phyloP scores from a whole-genome alignment of 2,113 vertebrate genomes.

The Uria aalge region DNA sequence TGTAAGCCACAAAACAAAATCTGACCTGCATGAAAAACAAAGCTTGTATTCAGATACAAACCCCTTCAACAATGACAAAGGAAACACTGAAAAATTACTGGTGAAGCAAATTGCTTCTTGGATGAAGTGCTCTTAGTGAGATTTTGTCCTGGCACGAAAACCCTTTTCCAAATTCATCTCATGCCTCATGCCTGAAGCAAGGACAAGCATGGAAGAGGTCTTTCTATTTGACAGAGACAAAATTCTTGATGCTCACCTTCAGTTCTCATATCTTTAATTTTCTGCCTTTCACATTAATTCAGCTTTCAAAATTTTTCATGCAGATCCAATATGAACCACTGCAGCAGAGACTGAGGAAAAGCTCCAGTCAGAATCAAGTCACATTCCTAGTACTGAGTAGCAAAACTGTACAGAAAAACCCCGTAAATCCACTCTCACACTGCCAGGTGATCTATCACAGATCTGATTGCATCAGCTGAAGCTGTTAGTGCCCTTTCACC shows the following conservation, averaged over 20 bases:
- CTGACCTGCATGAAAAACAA: not conserved
- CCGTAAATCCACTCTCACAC: not conserved
- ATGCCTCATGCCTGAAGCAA: not conserved
- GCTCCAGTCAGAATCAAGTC: not conserved
- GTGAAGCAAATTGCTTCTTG: slow-evolving; percentile 29
- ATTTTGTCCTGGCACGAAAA: not conserved
- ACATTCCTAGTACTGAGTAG: not conserved
- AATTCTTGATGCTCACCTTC: slow-evolving; percentile 19
- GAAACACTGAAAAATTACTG: slow-evolving; percentile 4
- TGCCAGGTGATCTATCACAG: not conserved
- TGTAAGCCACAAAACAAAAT: not conserved
- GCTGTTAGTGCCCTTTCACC: not conserved
- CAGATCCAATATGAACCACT: not conserved
- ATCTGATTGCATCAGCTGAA: not conserved
- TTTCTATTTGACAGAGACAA: not conserved
- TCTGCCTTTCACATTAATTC: slow-evolving; percentile 13
- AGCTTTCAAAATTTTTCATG: not conserved
- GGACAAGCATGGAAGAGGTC: not conserved
- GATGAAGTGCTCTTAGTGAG: not conserved
- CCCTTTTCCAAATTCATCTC: not conserved
- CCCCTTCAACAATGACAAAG: not conserved
- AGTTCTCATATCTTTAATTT: slow-evolving; percentile 20
- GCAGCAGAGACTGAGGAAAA: not conserved
- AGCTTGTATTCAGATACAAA: not conserved
- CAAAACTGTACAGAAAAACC: not conserved